Conservation (phyloP, 1,140 invertebrate species). For the Pogonomyrmex barbatus region DNA sequence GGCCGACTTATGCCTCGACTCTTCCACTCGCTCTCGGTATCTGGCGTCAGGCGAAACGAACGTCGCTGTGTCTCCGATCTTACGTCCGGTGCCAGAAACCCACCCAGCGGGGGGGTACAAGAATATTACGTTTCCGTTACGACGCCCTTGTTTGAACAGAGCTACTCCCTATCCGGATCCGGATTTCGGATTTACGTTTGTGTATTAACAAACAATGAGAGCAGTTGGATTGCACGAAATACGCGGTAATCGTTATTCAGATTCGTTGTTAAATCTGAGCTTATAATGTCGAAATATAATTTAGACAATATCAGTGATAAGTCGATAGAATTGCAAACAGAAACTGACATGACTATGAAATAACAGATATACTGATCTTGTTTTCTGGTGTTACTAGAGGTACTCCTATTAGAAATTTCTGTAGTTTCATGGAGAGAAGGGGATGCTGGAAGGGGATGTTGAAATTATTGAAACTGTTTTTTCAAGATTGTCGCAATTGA, state of each 20-base stretch:
- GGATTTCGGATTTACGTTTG: conserved; percentile 26
- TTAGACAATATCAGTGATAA: not conserved
- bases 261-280: not conserved
- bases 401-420: not conserved
- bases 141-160: conserved; percentile 38
- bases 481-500: not conserved
- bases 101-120: not conserved
- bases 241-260: not conserved
- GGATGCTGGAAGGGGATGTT: too few relatives aligned
- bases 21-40: conserved; percentile 31
- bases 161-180: conserved; percentile 15
- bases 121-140: conserved; percentile 32
- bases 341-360: not conserved
- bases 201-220: conserved; percentile 36
- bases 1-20: conserved; percentile 54
- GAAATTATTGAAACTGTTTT: not conserved
- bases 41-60: conserved; percentile 6
- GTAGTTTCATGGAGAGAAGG: not conserved
- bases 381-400: not conserved
- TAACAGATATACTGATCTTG: not conserved
- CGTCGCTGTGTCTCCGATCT: not conserved
- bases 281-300: not conserved
- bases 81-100: conserved; percentile 14
- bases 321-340: not conserved
- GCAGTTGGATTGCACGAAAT: not conserved